These are phyloP conservation scores for Caranx ignobilis DNA, from an alignment of 2,113 vertebrate species.

Conservation along the genomic window DNA sequence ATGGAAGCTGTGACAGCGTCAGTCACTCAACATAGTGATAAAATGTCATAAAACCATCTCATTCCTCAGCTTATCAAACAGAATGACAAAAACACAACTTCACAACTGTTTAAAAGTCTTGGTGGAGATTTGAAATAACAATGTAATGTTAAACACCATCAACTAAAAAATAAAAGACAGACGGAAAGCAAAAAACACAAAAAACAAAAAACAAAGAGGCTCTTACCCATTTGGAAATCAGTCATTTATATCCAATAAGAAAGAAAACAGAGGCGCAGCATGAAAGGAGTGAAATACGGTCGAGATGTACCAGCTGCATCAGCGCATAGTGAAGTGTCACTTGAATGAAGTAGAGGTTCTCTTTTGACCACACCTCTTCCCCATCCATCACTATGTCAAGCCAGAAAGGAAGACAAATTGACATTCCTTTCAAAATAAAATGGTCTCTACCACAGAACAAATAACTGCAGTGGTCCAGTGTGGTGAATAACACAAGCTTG, in stretches of 20 bases:
- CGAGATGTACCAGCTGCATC: not conserved
- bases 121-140: not conserved
- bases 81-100: not conserved
- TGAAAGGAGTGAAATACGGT: not conserved
- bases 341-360: constrained; percentile 39
- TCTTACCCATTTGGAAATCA: constrained; percentile 76
- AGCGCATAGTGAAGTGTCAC: not conserved
- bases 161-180: too few species aligned
- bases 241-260: constrained; percentile 70
- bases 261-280: accelerated
- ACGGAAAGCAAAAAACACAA: not conserved
- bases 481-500: too few species aligned
- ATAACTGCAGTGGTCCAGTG: too few species aligned
- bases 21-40: too few species aligned
- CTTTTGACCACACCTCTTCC: constrained; percentile 57
- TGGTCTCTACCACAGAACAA: too few species aligned
- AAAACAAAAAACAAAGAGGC: too few species aligned
- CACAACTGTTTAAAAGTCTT: not conserved
- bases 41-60: not conserved
- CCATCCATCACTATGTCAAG: not conserved
- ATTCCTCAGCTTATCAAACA: not conserved
- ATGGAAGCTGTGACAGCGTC: not conserved
- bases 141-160: not conserved
- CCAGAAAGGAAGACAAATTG: not conserved
- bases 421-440: constrained; percentile 40